Conservation (phyloP, 2,113 vertebrate genomes). For the Elephantulus edwardii region DNA sequence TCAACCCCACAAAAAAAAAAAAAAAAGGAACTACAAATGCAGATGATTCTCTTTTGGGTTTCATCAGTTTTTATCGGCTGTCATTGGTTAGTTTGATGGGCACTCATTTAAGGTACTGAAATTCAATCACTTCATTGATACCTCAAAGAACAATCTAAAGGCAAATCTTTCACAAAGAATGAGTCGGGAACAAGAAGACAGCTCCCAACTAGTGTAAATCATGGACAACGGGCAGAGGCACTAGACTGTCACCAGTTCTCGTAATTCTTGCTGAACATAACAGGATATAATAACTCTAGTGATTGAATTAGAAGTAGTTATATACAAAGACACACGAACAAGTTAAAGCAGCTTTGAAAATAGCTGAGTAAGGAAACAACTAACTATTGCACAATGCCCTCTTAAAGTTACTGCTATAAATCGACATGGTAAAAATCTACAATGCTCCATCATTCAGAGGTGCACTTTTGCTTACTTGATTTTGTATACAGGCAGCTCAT, state of each 20-base stretch:
- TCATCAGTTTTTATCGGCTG: slow-evolving; percentile 71
- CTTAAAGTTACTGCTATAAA: slow-evolving; percentile 87
- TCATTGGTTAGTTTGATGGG: slow-evolving; percentile 39
- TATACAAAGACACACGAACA: slow-evolving; percentile 87
- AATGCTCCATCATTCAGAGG: slow-evolving; percentile 84
- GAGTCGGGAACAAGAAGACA: slow-evolving; percentile 67
- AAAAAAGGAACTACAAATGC: slow-evolving; percentile 64
- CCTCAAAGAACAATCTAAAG: slow-evolving; percentile 69
- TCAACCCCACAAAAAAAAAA: slow-evolving; percentile 63
- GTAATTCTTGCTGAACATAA: slow-evolving; percentile 82
- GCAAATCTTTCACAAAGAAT: slow-evolving; percentile 66
- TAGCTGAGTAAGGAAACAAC: slow-evolving; percentile 86
- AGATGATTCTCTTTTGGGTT: slow-evolving; percentile 56
- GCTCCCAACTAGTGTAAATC: slow-evolving; percentile 80
- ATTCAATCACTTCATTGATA: slow-evolving; percentile 69
- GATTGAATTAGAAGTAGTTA: slow-evolving; percentile 86
- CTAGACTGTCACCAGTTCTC: slow-evolving; percentile 83
- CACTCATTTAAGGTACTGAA: slow-evolving; percentile 57
- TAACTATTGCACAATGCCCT: slow-evolving; percentile 92
- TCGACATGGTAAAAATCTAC: slow-evolving; percentile 79
- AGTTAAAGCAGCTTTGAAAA: slow-evolving; percentile 88
- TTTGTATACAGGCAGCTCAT: slow-evolving; percentile 86
- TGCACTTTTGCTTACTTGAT: slow-evolving; percentile 84
- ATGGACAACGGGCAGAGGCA: slow-evolving; percentile 84
- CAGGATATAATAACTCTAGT: slow-evolving; percentile 85